Conservation (phyloP, 2,797 vertebrate species). For the Rhabdomys pumilio region DNA sequence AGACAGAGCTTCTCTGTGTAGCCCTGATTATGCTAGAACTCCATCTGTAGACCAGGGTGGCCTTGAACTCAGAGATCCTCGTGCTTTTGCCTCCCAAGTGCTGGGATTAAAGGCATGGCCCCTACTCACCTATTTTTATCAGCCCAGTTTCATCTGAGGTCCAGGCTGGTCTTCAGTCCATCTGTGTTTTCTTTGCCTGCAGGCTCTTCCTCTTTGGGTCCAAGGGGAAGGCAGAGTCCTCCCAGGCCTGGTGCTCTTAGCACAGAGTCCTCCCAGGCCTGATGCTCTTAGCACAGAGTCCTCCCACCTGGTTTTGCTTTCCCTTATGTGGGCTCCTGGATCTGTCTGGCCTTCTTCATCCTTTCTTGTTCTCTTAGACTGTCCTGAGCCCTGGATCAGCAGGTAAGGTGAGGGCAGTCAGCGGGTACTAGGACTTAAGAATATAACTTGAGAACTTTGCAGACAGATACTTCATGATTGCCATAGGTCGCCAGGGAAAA, state of each 20-base stretch:
- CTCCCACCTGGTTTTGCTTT: not conserved
- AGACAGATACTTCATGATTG: not conserved
- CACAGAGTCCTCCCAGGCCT: rapidly evolving
- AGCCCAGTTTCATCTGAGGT: not conserved
- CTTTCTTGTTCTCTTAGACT: not conserved
- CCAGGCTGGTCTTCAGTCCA: not conserved
- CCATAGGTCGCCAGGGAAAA: not conserved
- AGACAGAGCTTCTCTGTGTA: no score
- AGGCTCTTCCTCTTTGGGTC: not conserved
- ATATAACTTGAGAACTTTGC: not conserved
- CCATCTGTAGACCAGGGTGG: no score
- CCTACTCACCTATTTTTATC: not conserved
- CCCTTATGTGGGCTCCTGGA: not conserved
- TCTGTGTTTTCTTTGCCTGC: rapidly evolving
- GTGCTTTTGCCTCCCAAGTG: no score
- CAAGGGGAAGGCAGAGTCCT: rapidly evolving
- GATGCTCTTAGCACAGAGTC: rapidly evolving
- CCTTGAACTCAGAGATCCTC: no score
- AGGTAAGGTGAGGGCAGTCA: not conserved
- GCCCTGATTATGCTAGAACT: no score
- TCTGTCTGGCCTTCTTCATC: rapidly evolving
- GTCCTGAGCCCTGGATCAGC: not conserved
- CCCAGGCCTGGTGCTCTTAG: not conserved
- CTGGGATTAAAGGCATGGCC: not conserved
- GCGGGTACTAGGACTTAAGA: not conserved